Base-by-base conservation (phyloP, 2,113 vertebrate genomes). In the Emberiza fucata region DNA sequence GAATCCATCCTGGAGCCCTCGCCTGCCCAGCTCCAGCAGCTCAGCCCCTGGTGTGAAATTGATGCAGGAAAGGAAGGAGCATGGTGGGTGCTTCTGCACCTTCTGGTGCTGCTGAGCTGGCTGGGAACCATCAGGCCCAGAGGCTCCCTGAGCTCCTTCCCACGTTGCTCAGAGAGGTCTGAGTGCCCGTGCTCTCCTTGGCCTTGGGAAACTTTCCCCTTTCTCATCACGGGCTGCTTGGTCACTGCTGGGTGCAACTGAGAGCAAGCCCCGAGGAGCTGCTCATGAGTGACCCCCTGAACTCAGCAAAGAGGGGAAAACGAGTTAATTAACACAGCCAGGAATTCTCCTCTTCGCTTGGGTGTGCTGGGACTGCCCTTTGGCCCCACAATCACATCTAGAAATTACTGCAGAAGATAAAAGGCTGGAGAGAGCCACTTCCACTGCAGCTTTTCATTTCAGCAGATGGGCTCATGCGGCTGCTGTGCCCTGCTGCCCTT, bases 91-190 rank as follows among this genome's bases (percentile, higher is more conserved):
- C 59, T 47, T 64, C 63, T 80, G 68, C 63, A 51, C 23, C 77
- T 61, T 29, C 14, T 44, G 0, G 1, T 20, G 11, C 53, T 20
- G 28, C 28, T 22, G 86, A 29, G 80, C 45, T 25, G 12, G 3
- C 5, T 1, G 1, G 57, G 59, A 15, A 12, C 8, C 4, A 1
- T 1, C 27, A 16, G 81, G 39, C 51, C 27, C 47, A 0, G 1
- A 19, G 51, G 61, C 27, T 24, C 56, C 50, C 6, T 5, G 63
- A 9, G 35, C 22, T 20, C 51, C 53, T 8, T 13, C 53, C 75
- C 14, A 4, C 14, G 20, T 2, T 1, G 11, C 33, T 51, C 50
- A 28, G 25, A 19, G 50, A n/a, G n/a, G 2, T 14, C 84, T 23
- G 40, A 13, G 25, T 23, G 23, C 27, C 77, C 39, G 37, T 8